phyloP scores from a whole-genome alignment of 2,113 vertebrate species.

The Pandion haliaetus region DNA sequence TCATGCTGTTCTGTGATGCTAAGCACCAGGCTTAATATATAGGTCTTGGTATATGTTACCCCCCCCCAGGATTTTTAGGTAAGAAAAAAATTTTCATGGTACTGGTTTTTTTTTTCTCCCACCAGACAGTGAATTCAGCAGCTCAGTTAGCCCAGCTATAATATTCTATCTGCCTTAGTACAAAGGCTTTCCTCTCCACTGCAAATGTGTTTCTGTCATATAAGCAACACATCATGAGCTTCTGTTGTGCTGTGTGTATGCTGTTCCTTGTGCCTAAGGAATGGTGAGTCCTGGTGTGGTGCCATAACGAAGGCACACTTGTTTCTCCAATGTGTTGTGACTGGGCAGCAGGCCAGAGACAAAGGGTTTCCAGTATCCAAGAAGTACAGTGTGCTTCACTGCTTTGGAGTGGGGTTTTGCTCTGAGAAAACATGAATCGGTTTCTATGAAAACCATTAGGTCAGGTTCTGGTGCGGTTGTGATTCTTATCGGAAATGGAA shows the following conservation, averaged over 20 bases:
- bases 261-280: not conserved
- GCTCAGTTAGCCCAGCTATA: not conserved
- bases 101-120: not conserved
- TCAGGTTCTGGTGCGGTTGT: not conserved
- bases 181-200: not conserved
- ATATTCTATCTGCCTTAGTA: not conserved
- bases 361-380: not conserved
- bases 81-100: not conserved
- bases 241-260: accelerated
- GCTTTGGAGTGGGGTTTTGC: not conserved
- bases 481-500: not conserved
- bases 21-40: not conserved
- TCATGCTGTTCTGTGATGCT: not conserved
- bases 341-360: constrained; percentile 3
- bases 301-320: not conserved
- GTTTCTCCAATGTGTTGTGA: not conserved
- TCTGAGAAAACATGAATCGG: not conserved
- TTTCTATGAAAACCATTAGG: not conserved
- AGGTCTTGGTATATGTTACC: not conserved
- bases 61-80: not conserved
- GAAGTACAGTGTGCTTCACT: not conserved
- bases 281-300: not conserved
- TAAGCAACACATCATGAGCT: not conserved
- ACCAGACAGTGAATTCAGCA: not conserved
- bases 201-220: not conserved